phyloP scores from a whole-genome alignment of 92 coral and sea anemone genomes.

The Plumapathes pennacea region DNA sequence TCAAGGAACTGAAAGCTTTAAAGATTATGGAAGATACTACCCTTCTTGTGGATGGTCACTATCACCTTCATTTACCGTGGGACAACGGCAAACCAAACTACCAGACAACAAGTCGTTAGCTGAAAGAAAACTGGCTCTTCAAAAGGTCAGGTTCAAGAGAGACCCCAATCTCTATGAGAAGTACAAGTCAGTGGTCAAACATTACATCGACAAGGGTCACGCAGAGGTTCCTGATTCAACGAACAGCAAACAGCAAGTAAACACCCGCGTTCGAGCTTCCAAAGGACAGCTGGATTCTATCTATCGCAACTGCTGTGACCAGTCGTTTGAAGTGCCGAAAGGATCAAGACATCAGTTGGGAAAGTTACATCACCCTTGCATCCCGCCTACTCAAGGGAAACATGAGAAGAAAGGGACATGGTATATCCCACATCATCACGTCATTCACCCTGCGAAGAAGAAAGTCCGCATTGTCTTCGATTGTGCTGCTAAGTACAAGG shows the following conservation, averaged over 20 bases:
- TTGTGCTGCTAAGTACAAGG: slow-evolving; percentile 39
- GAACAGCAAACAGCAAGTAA: too few species aligned
- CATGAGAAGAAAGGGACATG: slow-evolving; percentile 6
- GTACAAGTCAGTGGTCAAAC: slow-evolving; percentile 29
- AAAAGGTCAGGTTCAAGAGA: slow-evolving; percentile 18
- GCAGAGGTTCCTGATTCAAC: slow-evolving; percentile 43
- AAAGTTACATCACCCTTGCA: neutral
- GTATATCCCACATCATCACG: slow-evolving; percentile 69
- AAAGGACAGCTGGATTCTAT: too few species aligned
- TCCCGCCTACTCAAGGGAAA: slow-evolving; percentile 1
- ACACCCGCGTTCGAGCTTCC: too few species aligned
- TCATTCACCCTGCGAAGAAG: slow-evolving; percentile 38
- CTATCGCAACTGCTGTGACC: too few species aligned
- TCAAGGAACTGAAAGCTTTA: slow-evolving; percentile 39
- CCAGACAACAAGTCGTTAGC: slow-evolving; percentile 44
- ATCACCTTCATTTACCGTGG: slow-evolving; percentile 51
- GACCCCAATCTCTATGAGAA: slow-evolving; percentile 29
- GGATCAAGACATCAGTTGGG: neutral
- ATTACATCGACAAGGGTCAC: slow-evolving; percentile 38
- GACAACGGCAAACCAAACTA: neutral
- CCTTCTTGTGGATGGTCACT: slow-evolving; percentile 44
- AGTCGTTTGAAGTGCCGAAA: neutral
- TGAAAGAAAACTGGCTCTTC: slow-evolving; percentile 10
- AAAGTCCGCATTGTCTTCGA: slow-evolving; percentile 58
- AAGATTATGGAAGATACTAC: slow-evolving; percentile 27